These are phyloP conservation scores for Drosophila helvetica DNA, from an alignment of 2,888 invertebrate genomes.

Conservation along the genomic window DNA sequence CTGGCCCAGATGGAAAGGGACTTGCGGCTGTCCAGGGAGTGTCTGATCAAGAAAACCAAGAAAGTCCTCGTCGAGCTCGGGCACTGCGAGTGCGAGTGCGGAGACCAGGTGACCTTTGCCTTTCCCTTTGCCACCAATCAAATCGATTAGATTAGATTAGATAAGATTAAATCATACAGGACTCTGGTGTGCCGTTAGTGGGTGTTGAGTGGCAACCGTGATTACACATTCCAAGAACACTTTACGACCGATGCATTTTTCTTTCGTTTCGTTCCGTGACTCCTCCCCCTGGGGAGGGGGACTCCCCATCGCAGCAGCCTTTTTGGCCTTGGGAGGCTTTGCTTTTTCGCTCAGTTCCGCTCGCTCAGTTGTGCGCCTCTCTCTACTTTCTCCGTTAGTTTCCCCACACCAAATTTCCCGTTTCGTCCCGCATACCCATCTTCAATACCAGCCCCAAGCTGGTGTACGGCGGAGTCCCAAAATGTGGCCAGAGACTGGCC, in stretches of 20 bases:
- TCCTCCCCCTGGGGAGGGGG: too few species aligned
- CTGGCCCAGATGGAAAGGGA: conserved; percentile 44
- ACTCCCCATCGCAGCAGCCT: neutral
- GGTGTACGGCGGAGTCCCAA: neutral
- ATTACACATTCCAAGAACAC: neutral
- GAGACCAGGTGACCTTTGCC: too few species aligned
- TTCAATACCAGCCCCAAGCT: neutral
- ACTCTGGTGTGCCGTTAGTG: neutral
- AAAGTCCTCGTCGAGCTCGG: neutral
- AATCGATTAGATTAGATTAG: too few species aligned
- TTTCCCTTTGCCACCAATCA: too few species aligned
- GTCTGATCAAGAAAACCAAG: neutral
- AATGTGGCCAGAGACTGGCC: neutral
- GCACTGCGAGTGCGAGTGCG: too few species aligned
- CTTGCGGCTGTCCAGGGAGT: conserved; percentile 26
- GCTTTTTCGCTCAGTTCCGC: neutral
- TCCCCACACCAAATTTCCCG: neutral
- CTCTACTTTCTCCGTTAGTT: neutral
- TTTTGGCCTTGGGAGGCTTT: neutral
- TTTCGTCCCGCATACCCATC: neutral
- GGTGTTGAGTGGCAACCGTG: neutral
- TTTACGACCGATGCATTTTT: neutral
- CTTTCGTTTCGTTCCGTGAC: neutral
- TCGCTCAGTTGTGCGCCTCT: neutral
- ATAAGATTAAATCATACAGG: neutral